Evolutionary conservation across 2,888 invertebrate genomes (phyloP).

Genomic region (Rugalucina vietnamica): DNA sequence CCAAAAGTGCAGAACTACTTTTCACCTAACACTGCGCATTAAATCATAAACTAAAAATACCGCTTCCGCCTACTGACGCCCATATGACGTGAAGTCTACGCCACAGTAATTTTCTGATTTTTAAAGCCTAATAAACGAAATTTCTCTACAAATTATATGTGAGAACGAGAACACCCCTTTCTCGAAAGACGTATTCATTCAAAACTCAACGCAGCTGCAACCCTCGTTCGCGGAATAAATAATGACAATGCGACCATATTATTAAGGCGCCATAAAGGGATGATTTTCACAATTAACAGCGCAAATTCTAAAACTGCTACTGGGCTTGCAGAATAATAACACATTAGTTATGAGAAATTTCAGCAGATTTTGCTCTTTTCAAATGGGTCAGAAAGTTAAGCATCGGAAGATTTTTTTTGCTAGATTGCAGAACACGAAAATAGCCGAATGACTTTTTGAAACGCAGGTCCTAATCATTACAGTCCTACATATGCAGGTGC

Average conservation of each 20-base stretch:
- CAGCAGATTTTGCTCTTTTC: too few relatives aligned
- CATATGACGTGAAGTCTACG: neutral
- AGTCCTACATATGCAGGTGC: too few relatives aligned
- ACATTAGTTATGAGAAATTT: too few relatives aligned
- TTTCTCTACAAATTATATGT: constrained; percentile 9
- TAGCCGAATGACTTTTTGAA: too few relatives aligned
- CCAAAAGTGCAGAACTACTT: neutral
- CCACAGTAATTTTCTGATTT: constrained; percentile 5
- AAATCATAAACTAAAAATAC: neutral
- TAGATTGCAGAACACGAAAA: too few relatives aligned
- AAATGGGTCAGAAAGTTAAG: too few relatives aligned
- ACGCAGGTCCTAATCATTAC: too few relatives aligned
- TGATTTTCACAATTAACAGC: too few relatives aligned
- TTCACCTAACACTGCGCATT: neutral
- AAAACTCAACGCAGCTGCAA: neutral
- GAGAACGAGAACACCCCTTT: neutral
- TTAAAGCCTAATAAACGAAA: constrained; percentile 7
- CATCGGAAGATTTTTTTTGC: too few relatives aligned
- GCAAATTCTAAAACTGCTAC: too few relatives aligned
- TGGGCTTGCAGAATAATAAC: too few relatives aligned
- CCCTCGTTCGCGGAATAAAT: neutral
- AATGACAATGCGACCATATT: neutral
- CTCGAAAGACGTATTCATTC: neutral
- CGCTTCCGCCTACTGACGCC: constrained; percentile 11
- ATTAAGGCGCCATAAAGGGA: neutral